Percentiles rank a stretch among this genome's conserved stretches.
Evolutionary conservation across 2,797 vertebrate genomes (phyloP).

Genomic region (Acrocephalus scirpaceus): DNA sequence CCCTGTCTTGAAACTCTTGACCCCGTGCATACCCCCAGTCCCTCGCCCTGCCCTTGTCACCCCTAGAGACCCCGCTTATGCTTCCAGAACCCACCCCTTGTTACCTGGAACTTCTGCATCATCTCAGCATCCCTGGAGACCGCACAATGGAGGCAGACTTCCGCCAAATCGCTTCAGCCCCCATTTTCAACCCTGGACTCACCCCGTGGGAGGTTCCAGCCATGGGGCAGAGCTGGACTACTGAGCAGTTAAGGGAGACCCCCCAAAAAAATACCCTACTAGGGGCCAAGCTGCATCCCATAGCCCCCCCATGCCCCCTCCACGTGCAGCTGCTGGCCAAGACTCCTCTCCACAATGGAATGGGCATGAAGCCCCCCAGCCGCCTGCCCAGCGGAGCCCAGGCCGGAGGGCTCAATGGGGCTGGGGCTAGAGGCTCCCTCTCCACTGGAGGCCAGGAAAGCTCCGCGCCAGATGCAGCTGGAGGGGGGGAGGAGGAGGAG

Average conservation of each 20-base stretch:
- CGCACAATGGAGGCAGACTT: not conserved
- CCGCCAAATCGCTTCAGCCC: fast-evolving
- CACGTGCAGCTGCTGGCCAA: not conserved
- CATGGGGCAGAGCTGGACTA: not conserved
- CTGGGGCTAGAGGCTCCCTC: not conserved
- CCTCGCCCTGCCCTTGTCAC: not conserved
- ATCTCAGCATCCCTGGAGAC: not conserved
- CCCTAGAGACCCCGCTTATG: no score
- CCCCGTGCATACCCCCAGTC: not conserved
- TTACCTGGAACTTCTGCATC: not conserved
- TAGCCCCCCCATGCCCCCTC: no score
- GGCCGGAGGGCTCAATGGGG: no score
- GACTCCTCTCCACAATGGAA: no score
- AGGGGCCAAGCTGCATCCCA: not conserved
- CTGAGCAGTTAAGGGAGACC: not conserved
- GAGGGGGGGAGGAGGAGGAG: not conserved
- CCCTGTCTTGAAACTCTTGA: no score
- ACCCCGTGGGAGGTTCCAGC: not conserved
- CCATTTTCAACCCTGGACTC: not conserved
- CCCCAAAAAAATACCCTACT: not conserved
- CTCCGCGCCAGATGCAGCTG: not conserved
- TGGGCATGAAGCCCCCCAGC: not conserved
- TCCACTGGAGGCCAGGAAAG: not conserved
- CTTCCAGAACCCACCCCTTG: no score
- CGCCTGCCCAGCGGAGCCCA: not conserved